Base-by-base conservation (phyloP, 2,888 invertebrate species). In the Nymphalis urticae region DNA sequence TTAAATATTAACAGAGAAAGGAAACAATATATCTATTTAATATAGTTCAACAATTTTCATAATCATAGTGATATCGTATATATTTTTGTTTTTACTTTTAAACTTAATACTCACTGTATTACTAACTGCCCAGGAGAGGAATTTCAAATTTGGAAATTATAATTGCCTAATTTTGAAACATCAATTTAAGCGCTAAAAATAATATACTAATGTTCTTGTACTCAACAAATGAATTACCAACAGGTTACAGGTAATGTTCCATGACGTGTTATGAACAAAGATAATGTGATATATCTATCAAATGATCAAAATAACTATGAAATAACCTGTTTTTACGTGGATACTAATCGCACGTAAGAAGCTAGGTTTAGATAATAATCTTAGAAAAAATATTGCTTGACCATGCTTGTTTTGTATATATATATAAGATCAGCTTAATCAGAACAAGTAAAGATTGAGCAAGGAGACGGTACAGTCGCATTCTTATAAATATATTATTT, bases 381-480 rank as follows among this genome's bases (percentile, higher is more conserved):
- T 69, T 65, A 72, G 58, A 73, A 75, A 76, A 75, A 73, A 67
- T n/a, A 71, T 60, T 72, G 65, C 71, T 68, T 68, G 72, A 63
- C 61, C 72, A 70, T 68, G 69, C 59, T 32, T 65, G 68, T 73
- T 50, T 73, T 60, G 73, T 78, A 75, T 78, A 78, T 76, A n/a
- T n/a, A 78, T 73, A 76, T 54, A 65, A 65, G 66, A 68, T 59
- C 56, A 42, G 47, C 47, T 65, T 65, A 53, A 62, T 62, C 51
- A 66, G 66, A 36, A 21, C 58, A 68, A 58, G 56, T 48, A 66
- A 63, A 68, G 56, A 66, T 50, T 56, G 68, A 66, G 63, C 60
- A 68, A 70, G 66, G 58, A 62, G 65, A 62, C 67, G 64, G 61
- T 65, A 27, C 17, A 68, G 70, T 36, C 60, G 63, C 50, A 68